phyloP scores from a whole-genome alignment of 2,888 invertebrate genomes.

The Listrodromus nycthemerus region DNA sequence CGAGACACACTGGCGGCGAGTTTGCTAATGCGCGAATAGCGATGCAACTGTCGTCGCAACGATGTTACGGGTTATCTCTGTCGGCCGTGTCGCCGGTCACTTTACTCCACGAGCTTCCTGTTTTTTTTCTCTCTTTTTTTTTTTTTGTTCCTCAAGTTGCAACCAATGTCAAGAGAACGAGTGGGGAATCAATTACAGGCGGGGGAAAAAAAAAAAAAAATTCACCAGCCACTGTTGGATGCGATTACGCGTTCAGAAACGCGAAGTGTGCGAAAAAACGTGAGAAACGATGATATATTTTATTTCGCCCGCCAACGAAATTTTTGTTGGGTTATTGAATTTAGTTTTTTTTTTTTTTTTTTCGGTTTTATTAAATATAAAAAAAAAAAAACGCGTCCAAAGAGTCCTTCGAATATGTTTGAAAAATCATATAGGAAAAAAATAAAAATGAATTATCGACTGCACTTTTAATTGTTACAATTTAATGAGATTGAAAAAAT shows the following conservation, averaged over 20 bases:
- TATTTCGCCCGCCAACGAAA: background rate
- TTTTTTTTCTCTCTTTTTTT: background rate
- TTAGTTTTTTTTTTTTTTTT: too few species aligned
- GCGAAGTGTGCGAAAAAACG: background rate
- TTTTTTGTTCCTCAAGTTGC: background rate
- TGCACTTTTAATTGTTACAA: background rate
- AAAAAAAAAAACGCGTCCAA: conserved; percentile 1
- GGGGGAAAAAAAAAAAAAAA: background rate
- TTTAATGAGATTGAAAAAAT: background rate
- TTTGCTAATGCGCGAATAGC: conserved; percentile 3
- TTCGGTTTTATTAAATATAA: background rate
- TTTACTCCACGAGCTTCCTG: background rate
- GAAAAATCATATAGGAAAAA: too few species aligned
- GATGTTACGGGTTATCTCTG: conserved; percentile 10
- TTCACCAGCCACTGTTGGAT: background rate
- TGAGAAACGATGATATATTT: too few species aligned
- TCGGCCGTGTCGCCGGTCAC: conserved; percentile 13
- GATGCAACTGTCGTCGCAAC: conserved; percentile 4
- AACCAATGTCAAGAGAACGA: background rate
- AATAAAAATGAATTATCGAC: background rate
- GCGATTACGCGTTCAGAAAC: background rate
- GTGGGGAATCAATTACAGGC: background rate
- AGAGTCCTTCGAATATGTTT: too few species aligned
- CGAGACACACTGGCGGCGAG: conserved; percentile 44
- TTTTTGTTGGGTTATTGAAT: too few species aligned